phyloP scores from a whole-genome alignment of 2,797 vertebrate genomes.

The Enteromius viviparus region DNA sequence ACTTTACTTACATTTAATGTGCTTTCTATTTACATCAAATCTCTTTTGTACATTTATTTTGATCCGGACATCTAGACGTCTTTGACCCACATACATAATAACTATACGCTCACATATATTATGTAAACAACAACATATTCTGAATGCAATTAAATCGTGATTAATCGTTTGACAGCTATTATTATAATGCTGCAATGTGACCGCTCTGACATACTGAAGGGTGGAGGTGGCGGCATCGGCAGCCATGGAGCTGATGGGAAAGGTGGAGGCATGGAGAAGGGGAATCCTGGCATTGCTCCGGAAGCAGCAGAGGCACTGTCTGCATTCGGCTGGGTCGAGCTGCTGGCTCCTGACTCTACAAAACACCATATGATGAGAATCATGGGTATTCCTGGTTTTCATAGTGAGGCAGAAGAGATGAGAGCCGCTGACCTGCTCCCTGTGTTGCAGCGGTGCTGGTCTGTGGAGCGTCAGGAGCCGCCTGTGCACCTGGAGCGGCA shows the following conservation, averaged over 20 bases:
- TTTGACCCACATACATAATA: too few species aligned
- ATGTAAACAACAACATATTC: too few species aligned
- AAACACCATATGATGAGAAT: constrained; percentile 7
- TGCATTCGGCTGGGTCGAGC: constrained; percentile 65
- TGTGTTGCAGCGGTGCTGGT: constrained; percentile 64
- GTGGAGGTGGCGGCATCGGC: constrained; percentile 90
- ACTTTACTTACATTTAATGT: too few species aligned
- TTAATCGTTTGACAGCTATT: too few species aligned
- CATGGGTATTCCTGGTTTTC: not conserved
- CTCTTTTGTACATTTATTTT: too few species aligned
- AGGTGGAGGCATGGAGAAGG: constrained; percentile 85
- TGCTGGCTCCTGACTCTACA: constrained; percentile 67
- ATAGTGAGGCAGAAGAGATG: not conserved
- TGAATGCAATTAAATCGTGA: too few species aligned
- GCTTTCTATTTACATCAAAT: too few species aligned
- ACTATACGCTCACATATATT: too few species aligned
- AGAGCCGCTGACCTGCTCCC: constrained; percentile 69
- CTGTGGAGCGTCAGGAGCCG: constrained; percentile 63
- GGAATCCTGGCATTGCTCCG: constrained; percentile 80
- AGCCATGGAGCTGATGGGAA: constrained; percentile 86
- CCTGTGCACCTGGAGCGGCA: constrained; percentile 60
- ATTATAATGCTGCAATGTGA: not conserved
- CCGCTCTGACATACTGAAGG: constrained; percentile 81
- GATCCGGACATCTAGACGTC: too few species aligned
- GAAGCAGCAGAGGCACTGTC: constrained; percentile 68